phyloP scores from a whole-genome alignment of 2,113 vertebrate species.

The Oreochromis aureus region DNA sequence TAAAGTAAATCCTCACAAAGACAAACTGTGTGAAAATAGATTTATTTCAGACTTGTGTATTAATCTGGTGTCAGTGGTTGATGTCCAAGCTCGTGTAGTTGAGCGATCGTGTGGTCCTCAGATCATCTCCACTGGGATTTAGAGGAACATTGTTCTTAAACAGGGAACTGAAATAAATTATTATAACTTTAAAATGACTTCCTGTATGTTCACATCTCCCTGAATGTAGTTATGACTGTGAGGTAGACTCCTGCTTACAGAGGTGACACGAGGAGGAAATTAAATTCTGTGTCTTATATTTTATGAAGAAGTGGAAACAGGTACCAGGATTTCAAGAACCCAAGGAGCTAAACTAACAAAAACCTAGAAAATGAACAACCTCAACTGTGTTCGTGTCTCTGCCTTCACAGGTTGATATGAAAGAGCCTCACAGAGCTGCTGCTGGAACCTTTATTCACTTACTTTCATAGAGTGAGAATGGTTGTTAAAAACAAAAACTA shows the following conservation, averaged over 20 bases:
- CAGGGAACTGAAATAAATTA: background rate
- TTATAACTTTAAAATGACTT: background rate
- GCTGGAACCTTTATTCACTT: background rate
- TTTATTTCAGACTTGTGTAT: no score
- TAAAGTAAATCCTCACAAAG: no score
- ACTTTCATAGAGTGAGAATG: background rate
- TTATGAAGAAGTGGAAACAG: background rate
- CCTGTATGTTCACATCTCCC: fast-evolving
- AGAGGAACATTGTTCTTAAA: background rate
- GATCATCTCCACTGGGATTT: background rate
- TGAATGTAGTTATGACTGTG: fast-evolving
- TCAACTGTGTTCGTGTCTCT: no score
- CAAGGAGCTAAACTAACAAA: no score
- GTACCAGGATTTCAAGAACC: background rate
- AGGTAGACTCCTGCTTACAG: fast-evolving
- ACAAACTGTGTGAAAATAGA: no score
- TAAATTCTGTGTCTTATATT: fast-evolving
- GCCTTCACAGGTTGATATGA: no score
- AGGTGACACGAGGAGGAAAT: fast-evolving
- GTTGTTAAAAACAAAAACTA: background rate
- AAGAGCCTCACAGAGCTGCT: background rate
- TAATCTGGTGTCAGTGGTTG: background rate
- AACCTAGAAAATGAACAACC: no score
- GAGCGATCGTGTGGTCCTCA: fast-evolving
- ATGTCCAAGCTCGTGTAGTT: background rate